phyloP scores from a whole-genome alignment of 2,888 invertebrate genomes.

The Caenorhabditis angaria region DNA sequence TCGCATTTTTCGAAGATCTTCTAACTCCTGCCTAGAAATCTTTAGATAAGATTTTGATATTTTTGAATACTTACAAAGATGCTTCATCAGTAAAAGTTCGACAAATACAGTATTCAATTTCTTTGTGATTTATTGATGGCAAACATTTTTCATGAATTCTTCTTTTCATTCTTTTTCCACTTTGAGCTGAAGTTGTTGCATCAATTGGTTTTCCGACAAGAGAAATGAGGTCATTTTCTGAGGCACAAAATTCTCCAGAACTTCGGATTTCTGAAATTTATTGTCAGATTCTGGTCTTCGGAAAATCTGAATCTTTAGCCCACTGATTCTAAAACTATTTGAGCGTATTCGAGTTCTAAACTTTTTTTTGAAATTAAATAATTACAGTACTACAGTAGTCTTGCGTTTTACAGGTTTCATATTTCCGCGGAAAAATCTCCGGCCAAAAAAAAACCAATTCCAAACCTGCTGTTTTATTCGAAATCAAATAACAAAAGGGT shows the following conservation, averaged over 20 bases:
- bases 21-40: constrained; percentile 27
- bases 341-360: neutral
- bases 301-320: neutral
- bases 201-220: constrained; percentile 49
- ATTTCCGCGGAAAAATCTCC: neutral
- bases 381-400: too few species aligned
- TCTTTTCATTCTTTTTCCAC: constrained; percentile 12
- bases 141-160: constrained; percentile 52
- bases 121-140: constrained; percentile 35
- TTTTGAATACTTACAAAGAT: constrained; percentile 17
- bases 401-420: too few species aligned
- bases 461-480: constrained; percentile 29
- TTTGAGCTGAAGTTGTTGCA: constrained; percentile 30
- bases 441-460: neutral
- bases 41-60: neutral
- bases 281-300: neutral
- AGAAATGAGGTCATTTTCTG: constrained; percentile 36
- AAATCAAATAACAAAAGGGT: constrained; percentile 49
- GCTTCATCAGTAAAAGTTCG: constrained; percentile 30
- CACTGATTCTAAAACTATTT: neutral
- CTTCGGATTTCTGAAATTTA: constrained; percentile 13
- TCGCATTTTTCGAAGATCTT: constrained; percentile 37
- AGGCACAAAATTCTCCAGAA: constrained; percentile 47
- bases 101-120: constrained; percentile 54
- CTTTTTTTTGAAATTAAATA: too few species aligned